Percentiles rank a stretch among this genome's conserved stretches.
Evolutionary conservation across 2,888 invertebrate genomes (phyloP).

Genomic region (Cryptus viduatorius): DNA sequence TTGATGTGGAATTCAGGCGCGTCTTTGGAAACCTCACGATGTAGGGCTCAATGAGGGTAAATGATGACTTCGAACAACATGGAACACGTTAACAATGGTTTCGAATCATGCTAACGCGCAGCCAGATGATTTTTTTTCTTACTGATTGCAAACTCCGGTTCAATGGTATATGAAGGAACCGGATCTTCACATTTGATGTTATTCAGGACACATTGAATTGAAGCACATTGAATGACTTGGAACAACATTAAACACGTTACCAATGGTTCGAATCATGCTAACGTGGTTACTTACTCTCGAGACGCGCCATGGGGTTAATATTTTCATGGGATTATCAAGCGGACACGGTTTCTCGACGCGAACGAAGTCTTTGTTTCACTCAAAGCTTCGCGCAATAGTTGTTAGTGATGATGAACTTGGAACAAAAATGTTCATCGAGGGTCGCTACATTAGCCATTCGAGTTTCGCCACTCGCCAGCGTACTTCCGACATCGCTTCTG

Average conservation of each 20-base stretch:
- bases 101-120: no score
- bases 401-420: constrained; percentile 56
- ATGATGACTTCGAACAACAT: no score
- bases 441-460: constrained; percentile 50
- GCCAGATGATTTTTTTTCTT: no score
- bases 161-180: no score
- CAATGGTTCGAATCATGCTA: constrained; percentile 52
- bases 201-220: not conserved
- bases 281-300: constrained; percentile 80
- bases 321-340: constrained; percentile 61
- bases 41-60: no score
- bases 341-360: constrained; percentile 53
- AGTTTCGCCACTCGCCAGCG: constrained; percentile 30
- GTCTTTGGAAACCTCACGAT: not conserved
- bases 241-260: constrained; percentile 20
- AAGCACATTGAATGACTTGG: constrained; percentile 7
- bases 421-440: constrained; percentile 37
- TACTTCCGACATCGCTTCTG: constrained; percentile 57
- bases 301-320: constrained; percentile 80
- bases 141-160: no score
- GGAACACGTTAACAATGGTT: no score
- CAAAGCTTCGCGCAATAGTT: constrained; percentile 54
- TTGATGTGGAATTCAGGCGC: not conserved
- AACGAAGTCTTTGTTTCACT: constrained; percentile 50
- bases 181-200: not conserved